Conservation (phyloP, 2,113 vertebrate genomes). For the Syngnathoides biaculeatus region DNA sequence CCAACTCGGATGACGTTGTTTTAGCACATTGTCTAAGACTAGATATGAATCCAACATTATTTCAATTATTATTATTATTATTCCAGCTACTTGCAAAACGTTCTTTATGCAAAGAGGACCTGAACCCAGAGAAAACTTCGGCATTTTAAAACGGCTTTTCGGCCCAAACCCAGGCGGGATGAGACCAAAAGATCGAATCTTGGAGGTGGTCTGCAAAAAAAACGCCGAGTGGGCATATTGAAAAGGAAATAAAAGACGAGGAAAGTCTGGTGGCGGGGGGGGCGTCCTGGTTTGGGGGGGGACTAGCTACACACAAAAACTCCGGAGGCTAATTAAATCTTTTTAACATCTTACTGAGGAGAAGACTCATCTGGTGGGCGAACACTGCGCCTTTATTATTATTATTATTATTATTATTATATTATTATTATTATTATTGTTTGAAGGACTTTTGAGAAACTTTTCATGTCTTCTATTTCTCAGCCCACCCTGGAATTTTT, state of each 20-base stretch:
- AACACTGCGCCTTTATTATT: constrained; percentile 38
- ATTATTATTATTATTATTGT: background rate
- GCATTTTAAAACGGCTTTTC: constrained; percentile 38
- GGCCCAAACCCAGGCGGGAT: constrained; percentile 40
- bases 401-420: no score
- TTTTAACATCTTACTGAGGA: constrained; percentile 47
- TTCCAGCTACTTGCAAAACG: background rate
- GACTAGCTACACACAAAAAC: constrained; percentile 10
- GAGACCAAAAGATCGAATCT: constrained; percentile 29
- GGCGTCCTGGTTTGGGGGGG: background rate
- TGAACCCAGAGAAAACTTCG: constrained; percentile 35
- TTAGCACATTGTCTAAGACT: no score
- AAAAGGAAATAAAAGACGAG: constrained; percentile 55
- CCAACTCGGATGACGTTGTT: no score
- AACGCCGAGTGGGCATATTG: constrained; percentile 54
- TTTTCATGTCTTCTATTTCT: constrained; percentile 40
- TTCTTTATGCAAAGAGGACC: constrained; percentile 19
- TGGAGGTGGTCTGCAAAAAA: constrained; percentile 60
- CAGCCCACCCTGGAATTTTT: constrained; percentile 48
- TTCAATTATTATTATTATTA: no score
- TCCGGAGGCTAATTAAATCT: constrained; percentile 65
- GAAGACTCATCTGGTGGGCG: constrained; percentile 60
- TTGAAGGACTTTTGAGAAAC: constrained; percentile 38
- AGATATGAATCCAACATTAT: no score
- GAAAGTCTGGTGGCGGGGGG: constrained; percentile 25